Evolutionary conservation across 2,888 invertebrate genomes (phyloP), one percentile per base, ranked within the genome.

Genomic region (Aporophyla nigra): DNA sequence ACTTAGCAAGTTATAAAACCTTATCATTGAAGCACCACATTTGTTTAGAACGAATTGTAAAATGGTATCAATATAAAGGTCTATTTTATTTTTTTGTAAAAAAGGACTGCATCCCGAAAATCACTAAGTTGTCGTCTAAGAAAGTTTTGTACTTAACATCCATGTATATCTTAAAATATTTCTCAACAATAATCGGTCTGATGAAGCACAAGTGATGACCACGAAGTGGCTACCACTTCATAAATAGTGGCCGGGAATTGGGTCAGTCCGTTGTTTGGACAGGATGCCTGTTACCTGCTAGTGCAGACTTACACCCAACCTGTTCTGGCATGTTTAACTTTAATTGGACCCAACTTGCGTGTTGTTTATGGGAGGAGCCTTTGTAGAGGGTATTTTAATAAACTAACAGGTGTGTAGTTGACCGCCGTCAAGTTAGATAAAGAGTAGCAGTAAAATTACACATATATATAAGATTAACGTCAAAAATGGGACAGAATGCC

Each of bases 301-400:
- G 62, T 33, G 63, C 59, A 62, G 56, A 7, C 59, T 49, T 33
- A 40, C 21, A 2, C 65, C 74, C 59, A 10, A 56, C 46, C 65
- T n/a, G 68, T 56, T 49, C 53, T 27, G 51, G n/a, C 81, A 53
- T 84, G 81, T 80, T 84, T 74, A 51, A 80, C 67, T 82, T 80
- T 68, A 74, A 80, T 66, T 69, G 85, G 21, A 69, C 53, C 62
- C 85, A 62, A 71, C 46, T 75, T 58, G 53, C n/a, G 12, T 58
- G 54, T 61, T 72, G 58, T 85, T 69, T 82, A 62, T 58, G 59
- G 68, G 27, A 69, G 56, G 14, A 14, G 33, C 61, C 43, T 61
- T 67, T 76, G 59, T 65, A 61, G 24, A 58, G 49, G 70, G 53
- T 56, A 71, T 80, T 62, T 67, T 24, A 58, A 49, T 67, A 40